phyloP scores from a whole-genome alignment of 2,113 vertebrate species.

The Crotophaga sulcirostris region DNA sequence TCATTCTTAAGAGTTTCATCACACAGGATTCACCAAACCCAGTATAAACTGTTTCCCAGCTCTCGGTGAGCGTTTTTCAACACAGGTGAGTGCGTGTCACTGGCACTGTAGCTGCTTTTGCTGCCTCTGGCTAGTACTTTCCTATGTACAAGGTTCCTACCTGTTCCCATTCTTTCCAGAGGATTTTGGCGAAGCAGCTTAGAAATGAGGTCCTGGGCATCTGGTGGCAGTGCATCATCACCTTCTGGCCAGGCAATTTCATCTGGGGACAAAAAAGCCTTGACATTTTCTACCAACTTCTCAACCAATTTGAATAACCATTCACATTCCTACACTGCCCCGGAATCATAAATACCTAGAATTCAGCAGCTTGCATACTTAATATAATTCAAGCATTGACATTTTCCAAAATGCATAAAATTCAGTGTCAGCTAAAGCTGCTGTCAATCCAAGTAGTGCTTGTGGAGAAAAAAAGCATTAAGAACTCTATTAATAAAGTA shows the following conservation, averaged over 20 bases:
- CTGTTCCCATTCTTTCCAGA: conserved; percentile 93
- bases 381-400: conserved; percentile 58
- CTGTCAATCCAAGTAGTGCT: conserved; percentile 58
- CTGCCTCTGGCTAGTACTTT: not conserved
- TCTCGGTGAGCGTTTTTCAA: not conserved
- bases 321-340: not conserved
- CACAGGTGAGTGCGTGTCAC: not conserved
- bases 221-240: conserved; percentile 90
- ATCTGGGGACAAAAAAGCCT: conserved; percentile 77
- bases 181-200: conserved; percentile 93
- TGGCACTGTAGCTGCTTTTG: not conserved
- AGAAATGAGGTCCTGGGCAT: conserved; percentile 93
- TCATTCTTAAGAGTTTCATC: not conserved
- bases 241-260: conserved; percentile 97
- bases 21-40: not conserved
- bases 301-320: not conserved
- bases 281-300: conserved; percentile 21
- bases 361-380: conserved; percentile 47
- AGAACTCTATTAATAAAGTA: conserved; percentile 62
- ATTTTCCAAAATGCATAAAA: conserved; percentile 66
- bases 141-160: conserved; percentile 60
- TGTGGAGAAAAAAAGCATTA: conserved; percentile 15
- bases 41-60: not conserved
- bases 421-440: conserved; percentile 53
- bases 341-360: not conserved